phyloP scores from a whole-genome alignment of 2,797 vertebrate species.

The Phataginus tricuspis region DNA sequence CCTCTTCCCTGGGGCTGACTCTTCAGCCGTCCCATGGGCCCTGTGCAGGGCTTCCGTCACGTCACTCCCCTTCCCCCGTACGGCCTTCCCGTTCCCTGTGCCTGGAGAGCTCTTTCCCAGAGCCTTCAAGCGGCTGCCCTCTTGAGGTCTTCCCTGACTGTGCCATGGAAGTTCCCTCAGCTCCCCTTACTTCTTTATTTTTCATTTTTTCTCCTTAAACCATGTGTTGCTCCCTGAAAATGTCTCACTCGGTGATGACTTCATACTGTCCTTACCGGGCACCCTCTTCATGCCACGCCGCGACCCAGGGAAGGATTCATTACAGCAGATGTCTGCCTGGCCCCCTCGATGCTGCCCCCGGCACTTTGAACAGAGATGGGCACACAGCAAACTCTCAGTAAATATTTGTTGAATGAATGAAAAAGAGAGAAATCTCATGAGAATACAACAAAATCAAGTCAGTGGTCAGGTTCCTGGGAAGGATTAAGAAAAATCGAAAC shows the following conservation, averaged over 20 bases:
- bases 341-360: accelerated
- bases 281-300: too few relatives aligned
- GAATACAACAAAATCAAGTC: background rate
- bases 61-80: accelerated
- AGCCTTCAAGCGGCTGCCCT: background rate
- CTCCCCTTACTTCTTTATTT: accelerated
- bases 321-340: too few relatives aligned
- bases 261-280: too few relatives aligned
- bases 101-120: background rate
- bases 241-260: background rate
- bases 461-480: background rate
- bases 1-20: accelerated
- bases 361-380: background rate
- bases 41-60: accelerated
- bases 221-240: background rate
- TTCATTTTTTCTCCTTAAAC: background rate
- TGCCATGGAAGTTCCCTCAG: accelerated
- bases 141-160: background rate
- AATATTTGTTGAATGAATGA: background rate
- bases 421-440: background rate
- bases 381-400: background rate
- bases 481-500: background rate
- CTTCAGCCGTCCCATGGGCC: background rate
- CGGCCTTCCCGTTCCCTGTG: accelerated
- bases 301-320: background rate